Evolutionary conservation across 2,797 vertebrate species (phyloP).

Genomic region (Eospalax fontanierii): DNA sequence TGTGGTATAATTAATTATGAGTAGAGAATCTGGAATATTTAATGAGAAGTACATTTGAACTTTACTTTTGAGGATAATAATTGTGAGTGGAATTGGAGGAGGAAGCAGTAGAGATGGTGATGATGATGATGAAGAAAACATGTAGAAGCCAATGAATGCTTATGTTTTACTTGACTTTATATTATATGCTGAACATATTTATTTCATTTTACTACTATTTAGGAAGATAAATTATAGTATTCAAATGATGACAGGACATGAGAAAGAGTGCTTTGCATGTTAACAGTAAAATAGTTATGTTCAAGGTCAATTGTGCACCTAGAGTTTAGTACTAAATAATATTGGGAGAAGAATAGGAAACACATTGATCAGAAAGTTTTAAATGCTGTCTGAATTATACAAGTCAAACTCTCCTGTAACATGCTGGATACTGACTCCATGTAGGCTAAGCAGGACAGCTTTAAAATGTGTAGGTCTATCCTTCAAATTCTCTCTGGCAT

Average conservation of each 20-base stretch:
- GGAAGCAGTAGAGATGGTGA: not conserved
- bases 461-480: not conserved
- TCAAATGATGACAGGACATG: not conserved
- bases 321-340: not conserved
- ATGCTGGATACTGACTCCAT: not conserved
- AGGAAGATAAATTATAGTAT: not conserved
- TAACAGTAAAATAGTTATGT: not conserved
- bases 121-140: not conserved
- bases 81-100: not conserved
- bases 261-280: not conserved
- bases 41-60: not conserved
- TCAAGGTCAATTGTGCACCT: not conserved
- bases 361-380: not conserved
- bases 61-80: not conserved
- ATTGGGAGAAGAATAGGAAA: not conserved
- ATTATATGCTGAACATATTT: not conserved
- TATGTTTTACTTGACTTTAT: not conserved
- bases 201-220: not conserved
- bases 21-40: not conserved
- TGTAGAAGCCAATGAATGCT: not conserved
- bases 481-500: not conserved
- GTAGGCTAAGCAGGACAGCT: not conserved
- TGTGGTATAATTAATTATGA: not conserved
- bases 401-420: not conserved
- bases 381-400: not conserved